These are phyloP conservation scores for Diglossa cyanea DNA, from an alignment of 2,797 vertebrate species.

Conservation along the genomic window DNA sequence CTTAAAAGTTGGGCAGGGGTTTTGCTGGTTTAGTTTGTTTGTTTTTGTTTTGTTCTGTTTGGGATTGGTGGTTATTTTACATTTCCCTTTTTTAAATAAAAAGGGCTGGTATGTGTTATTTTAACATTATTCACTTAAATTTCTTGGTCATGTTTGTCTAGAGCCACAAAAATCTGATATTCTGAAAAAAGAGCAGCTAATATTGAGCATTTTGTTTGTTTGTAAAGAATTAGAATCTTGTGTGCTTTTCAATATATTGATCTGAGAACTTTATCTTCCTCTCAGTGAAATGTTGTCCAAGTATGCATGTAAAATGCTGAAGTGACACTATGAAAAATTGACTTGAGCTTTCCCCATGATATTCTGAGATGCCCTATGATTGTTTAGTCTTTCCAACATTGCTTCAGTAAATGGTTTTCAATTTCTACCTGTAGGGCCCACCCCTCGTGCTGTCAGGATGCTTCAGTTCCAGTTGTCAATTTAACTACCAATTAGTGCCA, in stretches of 20 bases:
- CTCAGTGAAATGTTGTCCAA: not conserved
- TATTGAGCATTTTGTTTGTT: not conserved
- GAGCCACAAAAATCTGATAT: not conserved
- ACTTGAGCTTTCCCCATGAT: not conserved
- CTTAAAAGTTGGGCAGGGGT: not conserved
- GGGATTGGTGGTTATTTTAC: not conserved
- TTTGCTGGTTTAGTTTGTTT: not conserved
- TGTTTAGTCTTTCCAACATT: not conserved
- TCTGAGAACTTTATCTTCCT: not conserved
- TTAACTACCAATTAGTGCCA: constrained; percentile 54
- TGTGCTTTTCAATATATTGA: not conserved
- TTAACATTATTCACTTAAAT: not conserved
- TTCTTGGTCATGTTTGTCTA: not conserved
- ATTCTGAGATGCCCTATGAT: not conserved
- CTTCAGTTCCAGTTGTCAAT: constrained; percentile 54
- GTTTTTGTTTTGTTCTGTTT: not conserved
- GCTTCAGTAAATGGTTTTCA: constrained; percentile 11
- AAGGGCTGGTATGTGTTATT: not conserved
- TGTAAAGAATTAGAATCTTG: not conserved
- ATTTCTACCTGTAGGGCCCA: constrained; percentile 31
- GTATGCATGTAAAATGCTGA: not conserved
- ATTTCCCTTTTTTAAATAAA: not conserved
- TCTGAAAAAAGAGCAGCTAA: not conserved
- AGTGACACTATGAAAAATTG: constrained; percentile 7
- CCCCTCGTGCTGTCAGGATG: constrained; percentile 11